phyloP scores from a whole-genome alignment of 2,113 vertebrate genomes.

The Siniperca knerii region DNA sequence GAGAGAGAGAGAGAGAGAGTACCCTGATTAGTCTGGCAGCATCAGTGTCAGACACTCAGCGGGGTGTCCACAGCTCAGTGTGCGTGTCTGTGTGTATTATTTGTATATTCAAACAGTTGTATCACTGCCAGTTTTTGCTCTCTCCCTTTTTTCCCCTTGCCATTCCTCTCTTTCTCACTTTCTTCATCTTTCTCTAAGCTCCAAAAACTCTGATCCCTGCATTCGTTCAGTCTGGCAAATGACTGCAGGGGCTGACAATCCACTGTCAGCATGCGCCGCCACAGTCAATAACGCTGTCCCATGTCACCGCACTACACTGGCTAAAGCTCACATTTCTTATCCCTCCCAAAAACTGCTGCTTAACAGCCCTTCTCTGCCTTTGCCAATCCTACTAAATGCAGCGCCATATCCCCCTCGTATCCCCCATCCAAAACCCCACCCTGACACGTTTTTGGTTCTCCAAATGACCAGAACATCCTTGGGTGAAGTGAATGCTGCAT shows the following conservation, averaged over 20 bases:
- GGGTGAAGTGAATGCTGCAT: conserved; percentile 72
- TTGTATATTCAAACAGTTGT: conserved; percentile 66
- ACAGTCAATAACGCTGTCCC: conserved; percentile 83
- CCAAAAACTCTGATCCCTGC: conserved; percentile 73
- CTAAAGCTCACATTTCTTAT: conserved; percentile 82
- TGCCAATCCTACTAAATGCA: conserved; percentile 69
- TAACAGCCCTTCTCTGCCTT: conserved; percentile 71
- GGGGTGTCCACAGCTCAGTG: conserved; percentile 58
- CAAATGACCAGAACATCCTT: conserved; percentile 83
- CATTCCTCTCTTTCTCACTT: conserved; percentile 52
- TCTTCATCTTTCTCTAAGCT: conserved; percentile 66
- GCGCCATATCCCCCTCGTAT: conserved; percentile 54
- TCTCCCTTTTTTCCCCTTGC: conserved; percentile 4
- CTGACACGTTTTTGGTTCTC: conserved; percentile 69
- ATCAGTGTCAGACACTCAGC: conserved; percentile 80
- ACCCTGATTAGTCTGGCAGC: conserved; percentile 81
- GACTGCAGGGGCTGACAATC: conserved; percentile 81
- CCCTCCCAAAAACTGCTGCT: conserved; percentile 72
- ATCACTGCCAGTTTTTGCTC: conserved; percentile 62
- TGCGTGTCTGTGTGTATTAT: conserved; percentile 50
- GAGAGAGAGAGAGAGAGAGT: conserved; percentile 38
- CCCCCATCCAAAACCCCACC: conserved; percentile 44
- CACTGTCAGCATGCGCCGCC: conserved; percentile 78
- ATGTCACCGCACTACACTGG: conserved; percentile 79
- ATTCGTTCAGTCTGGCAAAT: conserved; percentile 78